Evolutionary conservation across 2,888 invertebrate genomes (phyloP).

Genomic region (Norana najaformis): DNA sequence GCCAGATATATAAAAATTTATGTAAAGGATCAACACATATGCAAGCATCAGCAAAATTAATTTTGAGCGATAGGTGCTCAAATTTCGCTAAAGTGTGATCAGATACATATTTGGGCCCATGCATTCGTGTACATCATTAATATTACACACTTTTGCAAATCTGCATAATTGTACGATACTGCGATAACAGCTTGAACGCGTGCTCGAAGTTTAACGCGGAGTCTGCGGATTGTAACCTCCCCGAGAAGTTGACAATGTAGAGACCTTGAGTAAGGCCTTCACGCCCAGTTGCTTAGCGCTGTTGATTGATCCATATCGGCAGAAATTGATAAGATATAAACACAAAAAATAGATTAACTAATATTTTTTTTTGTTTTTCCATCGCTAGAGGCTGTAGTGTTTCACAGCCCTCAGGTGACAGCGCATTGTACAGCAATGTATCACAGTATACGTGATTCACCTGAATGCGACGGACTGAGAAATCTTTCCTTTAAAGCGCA

Average conservation of each 20-base stretch:
- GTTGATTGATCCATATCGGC: background rate
- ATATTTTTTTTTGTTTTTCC: background rate
- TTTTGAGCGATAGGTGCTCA: no score
- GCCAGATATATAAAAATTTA: no score
- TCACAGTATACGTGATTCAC: background rate
- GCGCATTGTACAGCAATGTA: background rate
- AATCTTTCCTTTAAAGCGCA: background rate
- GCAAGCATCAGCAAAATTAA: no score
- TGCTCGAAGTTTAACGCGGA: background rate
- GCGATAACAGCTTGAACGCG: no score
- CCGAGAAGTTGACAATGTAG: background rate
- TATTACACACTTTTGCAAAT: no score
- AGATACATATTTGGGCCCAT: no score
- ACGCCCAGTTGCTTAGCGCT: background rate
- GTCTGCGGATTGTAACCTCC: background rate
- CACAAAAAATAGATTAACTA: background rate
- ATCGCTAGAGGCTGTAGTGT: background rate
- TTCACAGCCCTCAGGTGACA: background rate
- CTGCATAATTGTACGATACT: no score
- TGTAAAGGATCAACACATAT: no score
- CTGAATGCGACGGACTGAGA: background rate
- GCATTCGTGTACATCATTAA: no score
- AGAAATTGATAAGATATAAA: background rate
- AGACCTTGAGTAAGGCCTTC: background rate
- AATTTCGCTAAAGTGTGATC: no score